These are phyloP conservation scores for Halocynthia aurantium DNA, from an alignment of 23 tunicate genomes.

Conservation along the genomic window DNA sequence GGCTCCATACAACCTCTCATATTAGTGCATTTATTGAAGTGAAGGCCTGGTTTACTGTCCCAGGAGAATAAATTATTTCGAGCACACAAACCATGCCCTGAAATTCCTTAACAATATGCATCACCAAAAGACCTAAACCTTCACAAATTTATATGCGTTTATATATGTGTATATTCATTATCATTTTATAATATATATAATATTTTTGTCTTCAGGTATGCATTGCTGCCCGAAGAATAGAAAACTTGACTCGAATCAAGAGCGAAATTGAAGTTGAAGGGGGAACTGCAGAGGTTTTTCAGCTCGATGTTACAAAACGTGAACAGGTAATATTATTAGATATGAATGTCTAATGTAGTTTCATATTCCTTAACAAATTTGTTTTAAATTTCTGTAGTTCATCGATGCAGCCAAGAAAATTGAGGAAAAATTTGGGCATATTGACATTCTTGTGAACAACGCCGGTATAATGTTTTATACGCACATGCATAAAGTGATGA, in stretches of 20 bases:
- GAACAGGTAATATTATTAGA: conserved; percentile 37
- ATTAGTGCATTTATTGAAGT: no score
- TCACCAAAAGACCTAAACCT: no score
- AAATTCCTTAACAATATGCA: no score
- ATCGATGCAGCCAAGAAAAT: conserved; percentile 25
- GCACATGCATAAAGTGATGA: conserved; percentile 51
- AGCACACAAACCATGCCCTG: no score
- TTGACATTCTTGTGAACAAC: conserved; percentile 80
- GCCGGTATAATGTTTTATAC: conserved; percentile 90
- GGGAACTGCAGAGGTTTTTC: conserved; percentile 18
- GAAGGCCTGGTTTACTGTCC: no score
- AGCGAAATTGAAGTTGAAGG: conserved; percentile 31
- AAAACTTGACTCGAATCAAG: conserved; percentile 36
- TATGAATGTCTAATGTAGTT: not conserved
- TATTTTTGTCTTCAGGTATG: conserved; percentile 48
- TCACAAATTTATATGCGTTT: no score
- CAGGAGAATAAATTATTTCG: no score
- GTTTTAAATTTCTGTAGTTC: conserved; percentile 26
- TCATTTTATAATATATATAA: no score
- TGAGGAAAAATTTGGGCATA: conserved; percentile 38
- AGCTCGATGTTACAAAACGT: conserved; percentile 71
- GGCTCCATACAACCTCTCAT: no score
- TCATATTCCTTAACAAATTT: not conserved
- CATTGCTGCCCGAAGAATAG: conserved; percentile 69
- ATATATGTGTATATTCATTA: no score